Conservation (phyloP, 2,888 invertebrate species). For the Leucoma salicis region DNA sequence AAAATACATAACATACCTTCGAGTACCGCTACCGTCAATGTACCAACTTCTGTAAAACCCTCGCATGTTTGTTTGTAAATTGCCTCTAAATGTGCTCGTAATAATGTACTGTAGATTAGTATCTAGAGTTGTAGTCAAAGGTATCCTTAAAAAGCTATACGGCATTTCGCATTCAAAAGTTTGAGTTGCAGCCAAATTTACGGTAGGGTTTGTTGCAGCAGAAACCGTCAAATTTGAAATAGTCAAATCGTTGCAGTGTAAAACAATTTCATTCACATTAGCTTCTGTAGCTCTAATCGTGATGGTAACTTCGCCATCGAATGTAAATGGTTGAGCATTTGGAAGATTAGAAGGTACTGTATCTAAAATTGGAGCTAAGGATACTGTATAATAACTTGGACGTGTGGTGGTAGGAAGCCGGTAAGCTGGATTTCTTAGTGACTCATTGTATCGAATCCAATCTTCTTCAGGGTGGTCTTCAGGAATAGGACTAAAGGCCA, state of each 20-base stretch:
- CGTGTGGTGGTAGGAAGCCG: conserved; percentile 70
- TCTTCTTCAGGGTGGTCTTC: conserved; percentile 45
- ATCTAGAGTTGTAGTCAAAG: conserved; percentile 32
- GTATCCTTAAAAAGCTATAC: conserved; percentile 54
- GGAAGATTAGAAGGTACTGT: conserved; percentile 13
- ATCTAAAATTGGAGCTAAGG: conserved; percentile 75
- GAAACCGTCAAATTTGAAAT: conserved; percentile 63
- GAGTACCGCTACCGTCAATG: conserved; percentile 78
- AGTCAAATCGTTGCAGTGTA: conserved; percentile 64
- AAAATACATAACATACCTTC: conserved; percentile 44
- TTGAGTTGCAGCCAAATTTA: conserved; percentile 36
- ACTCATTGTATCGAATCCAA: conserved; percentile 53
- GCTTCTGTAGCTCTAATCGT: conserved; percentile 33
- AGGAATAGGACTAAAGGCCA: conserved; percentile 51
- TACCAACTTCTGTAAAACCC: conserved; percentile 93
- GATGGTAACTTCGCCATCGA: conserved; percentile 70
- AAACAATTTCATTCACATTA: conserved; percentile 49
- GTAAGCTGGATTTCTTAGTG: conserved; percentile 54
- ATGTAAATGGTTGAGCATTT: conserved; percentile 50
- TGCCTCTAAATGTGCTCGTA: conserved; percentile 84
- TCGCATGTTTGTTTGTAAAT: conserved; percentile 86
- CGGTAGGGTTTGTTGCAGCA: background rate
- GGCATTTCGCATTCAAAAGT: conserved; percentile 47
- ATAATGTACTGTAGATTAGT: conserved; percentile 79
- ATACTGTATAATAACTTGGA: conserved; percentile 79